Evolutionary conservation across 2,888 invertebrate species (phyloP).

Genomic region (Heteropelma amictum): DNA sequence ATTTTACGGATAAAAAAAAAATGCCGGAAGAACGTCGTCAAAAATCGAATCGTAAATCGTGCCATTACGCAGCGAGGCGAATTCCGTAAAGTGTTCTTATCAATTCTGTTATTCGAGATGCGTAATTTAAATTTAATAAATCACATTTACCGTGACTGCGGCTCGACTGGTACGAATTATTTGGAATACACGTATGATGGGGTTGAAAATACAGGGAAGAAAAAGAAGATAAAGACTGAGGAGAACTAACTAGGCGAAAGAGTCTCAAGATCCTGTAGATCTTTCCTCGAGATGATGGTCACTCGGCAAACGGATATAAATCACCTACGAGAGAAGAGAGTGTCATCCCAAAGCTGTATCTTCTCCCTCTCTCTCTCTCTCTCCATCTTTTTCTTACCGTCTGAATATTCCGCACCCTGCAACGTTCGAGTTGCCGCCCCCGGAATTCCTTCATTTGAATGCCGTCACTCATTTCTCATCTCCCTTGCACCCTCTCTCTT

Average conservation of each 20-base stretch:
- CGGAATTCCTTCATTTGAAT: slow-evolving; percentile 74
- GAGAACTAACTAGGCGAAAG: slow-evolving; percentile 66
- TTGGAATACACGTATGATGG: slow-evolving; percentile 20
- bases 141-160: slow-evolving; percentile 4
- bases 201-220: slow-evolving; percentile 12
- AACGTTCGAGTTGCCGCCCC: slow-evolving; percentile 65
- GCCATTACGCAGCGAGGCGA: too few relatives aligned
- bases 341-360: slow-evolving; percentile 67
- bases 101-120: neutral
- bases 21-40: too few relatives aligned
- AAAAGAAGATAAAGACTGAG: slow-evolving; percentile 18
- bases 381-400: slow-evolving; percentile 31
- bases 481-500: slow-evolving; percentile 27
- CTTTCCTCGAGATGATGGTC: slow-evolving; percentile 73
- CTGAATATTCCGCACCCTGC: slow-evolving; percentile 61
- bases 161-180: slow-evolving; percentile 25
- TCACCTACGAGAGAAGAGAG: slow-evolving; percentile 71
- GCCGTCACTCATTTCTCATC: slow-evolving; percentile 63
- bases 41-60: too few relatives aligned
- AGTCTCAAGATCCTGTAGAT: slow-evolving; percentile 70
- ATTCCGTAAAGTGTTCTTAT: neutral
- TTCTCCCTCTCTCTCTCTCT: slow-evolving; percentile 23
- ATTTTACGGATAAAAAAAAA: too few relatives aligned
- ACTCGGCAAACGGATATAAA: slow-evolving; percentile 73
- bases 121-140: slow-evolving; percentile 17